Base-by-base conservation (phyloP, 2,888 invertebrate genomes). In the Cheilosia vulpina region DNA sequence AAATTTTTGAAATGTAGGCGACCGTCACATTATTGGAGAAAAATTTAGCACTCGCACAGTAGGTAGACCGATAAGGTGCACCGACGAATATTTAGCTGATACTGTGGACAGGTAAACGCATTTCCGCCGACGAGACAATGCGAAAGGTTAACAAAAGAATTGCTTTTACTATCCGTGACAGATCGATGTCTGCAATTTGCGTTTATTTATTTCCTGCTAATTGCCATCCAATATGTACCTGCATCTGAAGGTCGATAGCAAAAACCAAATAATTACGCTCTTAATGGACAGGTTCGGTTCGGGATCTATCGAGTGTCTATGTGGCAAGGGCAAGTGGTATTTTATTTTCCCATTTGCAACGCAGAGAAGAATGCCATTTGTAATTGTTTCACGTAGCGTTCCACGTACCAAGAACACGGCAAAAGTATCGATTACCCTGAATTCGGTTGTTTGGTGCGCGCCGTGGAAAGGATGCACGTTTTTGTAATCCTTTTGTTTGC, bases 121-220 rank as follows among this genome's bases (percentile, higher is more conserved):
- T 38, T 38, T 53, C 27, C 60, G 47, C 21, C 58, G 58, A 17
- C 52, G 72, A 68, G 65, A 66, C 66, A 65, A 31, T 50, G 65
- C 9, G 17, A 11, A 69, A 58, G 66, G 68, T 52, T 53, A 47
- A 66, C 63, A 71, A 76, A 72, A 68, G 53, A 68, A 45, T 66
- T 57, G 73, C 73, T 55, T 65, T 65, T 65, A 41, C 66, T 34
- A 45, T 71, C 57, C 50, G 15, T 78, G 43, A 7, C 73, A 34
- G 57, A 76, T 69, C 77, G 58, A 45, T 57, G 62, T 55, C 69
- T 65, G 76, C 71, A 66, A 80, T 85, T 85, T 80, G 81, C 81
- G 77, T 80, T 72, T 72, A 79, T 80, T 65, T 77, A 76, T 71
- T 85, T 81, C 81, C 77, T 81, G 50, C 62, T 81, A 85, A 85